A percentile compares a stretch with the other conserved stretches of the same genome.
These are phyloP conservation scores for Ameiurus melas DNA, from an alignment of 2,113 vertebrate genomes.

Conservation along the genomic window DNA sequence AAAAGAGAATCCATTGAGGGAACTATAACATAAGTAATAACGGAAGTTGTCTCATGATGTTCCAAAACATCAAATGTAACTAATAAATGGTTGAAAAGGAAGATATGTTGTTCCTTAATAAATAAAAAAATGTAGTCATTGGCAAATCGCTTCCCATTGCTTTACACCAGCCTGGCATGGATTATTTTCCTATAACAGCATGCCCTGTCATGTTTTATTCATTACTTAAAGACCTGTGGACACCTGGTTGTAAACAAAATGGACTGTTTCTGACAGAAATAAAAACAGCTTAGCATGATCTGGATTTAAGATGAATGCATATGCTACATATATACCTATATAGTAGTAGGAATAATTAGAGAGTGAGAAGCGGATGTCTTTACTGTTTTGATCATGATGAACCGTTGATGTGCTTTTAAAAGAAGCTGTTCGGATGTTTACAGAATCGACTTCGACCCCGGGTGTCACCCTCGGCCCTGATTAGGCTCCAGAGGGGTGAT, in stretches of 20 bases:
- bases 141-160: not conserved
- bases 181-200: not conserved
- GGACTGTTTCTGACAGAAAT: not conserved
- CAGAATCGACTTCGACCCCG: conserved; percentile 72
- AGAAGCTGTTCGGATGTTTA: conserved; percentile 76
- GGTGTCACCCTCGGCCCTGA: conserved; percentile 73
- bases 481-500: conserved; percentile 75
- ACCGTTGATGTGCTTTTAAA: conserved; percentile 71
- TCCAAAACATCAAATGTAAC: not conserved
- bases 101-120: not conserved
- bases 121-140: not conserved
- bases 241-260: not conserved
- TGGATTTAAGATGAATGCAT: not conserved
- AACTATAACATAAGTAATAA: not conserved
- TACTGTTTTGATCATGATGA: conserved; percentile 64
- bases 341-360: conserved; percentile 60
- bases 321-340: not conserved
- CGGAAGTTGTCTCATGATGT: not conserved
- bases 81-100: not conserved
- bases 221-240: not conserved
- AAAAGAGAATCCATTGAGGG: not conserved
- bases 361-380: conserved; percentile 62
- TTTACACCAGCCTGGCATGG: not conserved
- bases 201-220: not conserved
- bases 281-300: not conserved